Percentiles rank a stretch among this genome's conserved stretches.
Evolutionary conservation across 2,113 vertebrate species (phyloP).

Genomic region (Microtus montanus): DNA sequence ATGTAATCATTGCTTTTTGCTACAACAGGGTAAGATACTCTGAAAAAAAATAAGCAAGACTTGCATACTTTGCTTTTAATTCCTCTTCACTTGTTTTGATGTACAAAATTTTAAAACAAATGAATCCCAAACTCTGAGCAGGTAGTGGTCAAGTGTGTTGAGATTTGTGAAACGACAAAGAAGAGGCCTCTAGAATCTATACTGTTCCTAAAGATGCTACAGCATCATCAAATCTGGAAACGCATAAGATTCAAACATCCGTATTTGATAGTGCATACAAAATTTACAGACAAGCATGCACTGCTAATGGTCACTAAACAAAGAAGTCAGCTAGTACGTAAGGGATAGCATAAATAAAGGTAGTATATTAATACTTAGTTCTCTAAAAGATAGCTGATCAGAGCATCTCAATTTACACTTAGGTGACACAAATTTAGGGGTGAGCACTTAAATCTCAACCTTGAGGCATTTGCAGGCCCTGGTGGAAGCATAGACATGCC

Average conservation of each 20-base stretch:
- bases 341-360: neutral
- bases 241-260: neutral
- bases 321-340: neutral
- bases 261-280: neutral
- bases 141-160: neutral
- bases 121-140: neutral
- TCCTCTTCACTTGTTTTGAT: neutral
- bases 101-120: neutral
- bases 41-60: neutral
- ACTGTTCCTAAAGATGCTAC: neutral
- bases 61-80: conserved; percentile 10
- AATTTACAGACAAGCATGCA: neutral
- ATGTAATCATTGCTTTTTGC: neutral
- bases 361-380: neutral
- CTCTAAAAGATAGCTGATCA: neutral
- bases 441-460: neutral
- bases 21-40: neutral
- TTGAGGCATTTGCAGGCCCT: neutral
- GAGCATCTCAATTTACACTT: neutral
- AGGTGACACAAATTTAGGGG: neutral
- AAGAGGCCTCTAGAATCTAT: neutral
- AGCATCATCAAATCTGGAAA: neutral
- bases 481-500: too few relatives aligned
- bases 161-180: neutral
- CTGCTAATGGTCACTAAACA: neutral